Percentiles rank a stretch among this genome's conserved stretches.
Conservation (phyloP, 2,888 invertebrate genomes). For the Papilio protenor region DNA sequence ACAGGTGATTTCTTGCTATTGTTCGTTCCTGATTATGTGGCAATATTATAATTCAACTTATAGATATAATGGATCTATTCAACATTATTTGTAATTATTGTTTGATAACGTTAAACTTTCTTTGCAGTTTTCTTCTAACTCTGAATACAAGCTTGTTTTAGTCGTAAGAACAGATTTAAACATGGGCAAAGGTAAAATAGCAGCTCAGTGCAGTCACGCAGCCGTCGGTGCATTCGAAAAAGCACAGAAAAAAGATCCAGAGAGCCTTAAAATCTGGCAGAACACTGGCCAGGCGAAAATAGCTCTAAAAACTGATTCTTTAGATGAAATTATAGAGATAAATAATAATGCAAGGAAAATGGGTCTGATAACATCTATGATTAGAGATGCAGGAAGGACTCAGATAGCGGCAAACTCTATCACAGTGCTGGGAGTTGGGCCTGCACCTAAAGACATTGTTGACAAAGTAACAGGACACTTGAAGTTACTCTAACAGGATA, state of each 20-base stretch:
- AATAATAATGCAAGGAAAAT: conserved; percentile 87
- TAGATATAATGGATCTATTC: not conserved
- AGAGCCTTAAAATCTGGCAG: conserved; percentile 84
- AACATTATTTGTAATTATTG: not conserved
- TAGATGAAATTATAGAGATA: conserved; percentile 88
- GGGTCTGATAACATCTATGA: conserved; percentile 89
- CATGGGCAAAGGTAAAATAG: conserved; percentile 98
- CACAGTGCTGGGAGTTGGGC: conserved; percentile 97
- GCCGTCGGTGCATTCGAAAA: conserved; percentile 93
- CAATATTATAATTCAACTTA: not conserved
- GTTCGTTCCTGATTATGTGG: not conserved
- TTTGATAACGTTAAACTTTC: conserved; percentile 34
- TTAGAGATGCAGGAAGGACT: conserved; percentile 96
- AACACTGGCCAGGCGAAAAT: conserved; percentile 93
- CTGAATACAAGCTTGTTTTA: conserved; percentile 92
- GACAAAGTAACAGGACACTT: conserved; percentile 94
- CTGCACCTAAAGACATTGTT: conserved; percentile 90
- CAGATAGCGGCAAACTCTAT: conserved; percentile 95
- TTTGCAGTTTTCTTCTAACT: conserved; percentile 73
- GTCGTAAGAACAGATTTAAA: conserved; percentile 91
- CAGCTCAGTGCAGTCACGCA: conserved; percentile 98
- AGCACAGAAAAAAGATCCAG: conserved; percentile 85
- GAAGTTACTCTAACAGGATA: conserved; percentile 88
- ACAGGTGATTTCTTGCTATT: conserved; percentile 52
- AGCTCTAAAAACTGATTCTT: conserved; percentile 91